Evolutionary conservation across 2,797 vertebrate genomes (phyloP), one percentile per base, ranked within the genome.

Genomic region (Eutrigla gurnardus): DNA sequence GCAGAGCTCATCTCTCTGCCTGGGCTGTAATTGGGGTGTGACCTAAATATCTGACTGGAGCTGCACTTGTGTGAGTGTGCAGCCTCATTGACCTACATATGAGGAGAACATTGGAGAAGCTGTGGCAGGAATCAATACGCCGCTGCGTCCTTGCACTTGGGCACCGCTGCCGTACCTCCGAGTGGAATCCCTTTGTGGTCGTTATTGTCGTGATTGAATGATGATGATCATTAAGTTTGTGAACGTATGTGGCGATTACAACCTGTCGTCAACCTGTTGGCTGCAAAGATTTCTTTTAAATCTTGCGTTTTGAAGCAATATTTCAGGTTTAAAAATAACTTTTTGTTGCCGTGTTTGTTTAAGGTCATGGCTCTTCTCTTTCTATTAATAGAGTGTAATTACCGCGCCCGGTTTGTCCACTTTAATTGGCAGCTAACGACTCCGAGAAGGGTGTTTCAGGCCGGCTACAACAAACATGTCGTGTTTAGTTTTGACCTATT

Each of bases 31-130:
- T 93, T 94, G 92, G 93, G 93, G 93, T 93, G 89, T 93, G 93
- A 94, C 94, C 94, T 92, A 95, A 92, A 94, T 94, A 94, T 92
- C 86, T 89, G 81, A 89, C 86, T 85, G 88, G 80, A 90, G 88
- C 90, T 86, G 89, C 92, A 92, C 91, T 94, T 93, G 90, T 93
- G 84, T 86, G 82, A 93, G 90, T 91, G 90, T 87, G 88, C 84
- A 89, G 92, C 92, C 89, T 93, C 89, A 91, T 92, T 95, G 94
- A 95, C 94, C 94, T 93, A 95, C 91, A 94, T 95, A 89, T 92
- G 78, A 46, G 80, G 86, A 90, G 86, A 93, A 90, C 88, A 88
- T 87, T 70, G 89, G 83, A 84, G 82, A 89, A 89, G 87, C 88
- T 88, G 82, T 77, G 25, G 82, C 71, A 68, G 54, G 50, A 85